Evolutionary conservation across 2,888 invertebrate species (phyloP).

Genomic region (Bugulina stolonifera): DNA sequence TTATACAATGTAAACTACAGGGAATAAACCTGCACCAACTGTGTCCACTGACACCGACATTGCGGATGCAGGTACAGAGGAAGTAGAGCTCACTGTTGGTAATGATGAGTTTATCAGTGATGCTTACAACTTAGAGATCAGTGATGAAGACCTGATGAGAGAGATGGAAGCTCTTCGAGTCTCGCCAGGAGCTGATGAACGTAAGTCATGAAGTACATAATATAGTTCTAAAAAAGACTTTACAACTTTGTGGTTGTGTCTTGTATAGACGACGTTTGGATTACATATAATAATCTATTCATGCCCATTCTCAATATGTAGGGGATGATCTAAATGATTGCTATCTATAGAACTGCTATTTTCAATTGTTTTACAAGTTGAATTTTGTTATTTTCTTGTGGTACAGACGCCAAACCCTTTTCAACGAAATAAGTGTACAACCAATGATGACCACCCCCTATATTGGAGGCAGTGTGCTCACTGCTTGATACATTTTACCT

Average conservation of each 20-base stretch:
- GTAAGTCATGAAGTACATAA: slow-evolving; percentile 2
- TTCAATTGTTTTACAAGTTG: too few relatives aligned
- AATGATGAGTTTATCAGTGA: slow-evolving; percentile 25
- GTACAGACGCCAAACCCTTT: neutral
- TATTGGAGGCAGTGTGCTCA: too few relatives aligned
- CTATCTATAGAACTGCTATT: too few relatives aligned
- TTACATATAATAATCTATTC: too few relatives aligned
- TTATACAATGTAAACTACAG: neutral
- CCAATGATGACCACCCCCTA: too few relatives aligned
- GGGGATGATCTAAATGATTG: too few relatives aligned
- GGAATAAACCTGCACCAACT: neutral
- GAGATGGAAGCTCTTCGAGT: slow-evolving; percentile 26
- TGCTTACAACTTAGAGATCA: slow-evolving; percentile 21
- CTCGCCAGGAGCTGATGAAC: neutral
- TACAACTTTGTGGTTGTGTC: neutral
- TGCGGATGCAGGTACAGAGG: neutral
- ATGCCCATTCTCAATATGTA: too few relatives aligned
- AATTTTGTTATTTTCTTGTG: too few relatives aligned
- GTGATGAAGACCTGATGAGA: slow-evolving; percentile 19
- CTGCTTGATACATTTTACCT: too few relatives aligned
- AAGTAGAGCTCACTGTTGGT: neutral
- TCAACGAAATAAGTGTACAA: neutral
- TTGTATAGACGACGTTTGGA: neutral
- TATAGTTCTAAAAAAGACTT: neutral
- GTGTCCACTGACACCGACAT: neutral